A percentile compares a stretch with the other conserved stretches of the same genome.
Conservation (phyloP, 2,888 invertebrate genomes). For the Sympetrum striolatum region DNA sequence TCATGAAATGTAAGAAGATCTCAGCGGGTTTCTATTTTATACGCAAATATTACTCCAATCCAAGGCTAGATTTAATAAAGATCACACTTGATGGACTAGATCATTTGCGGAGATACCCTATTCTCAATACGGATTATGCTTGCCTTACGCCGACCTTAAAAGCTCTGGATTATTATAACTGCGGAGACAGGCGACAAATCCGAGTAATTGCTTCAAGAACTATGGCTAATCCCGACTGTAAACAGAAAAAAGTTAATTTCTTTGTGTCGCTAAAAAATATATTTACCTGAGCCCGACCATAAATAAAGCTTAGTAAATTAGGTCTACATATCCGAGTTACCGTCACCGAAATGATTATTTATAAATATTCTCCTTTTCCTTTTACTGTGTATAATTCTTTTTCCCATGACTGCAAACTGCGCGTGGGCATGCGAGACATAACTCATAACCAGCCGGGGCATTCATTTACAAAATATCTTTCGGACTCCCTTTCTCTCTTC, state of each 20-base stretch:
- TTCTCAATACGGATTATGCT: no score
- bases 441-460: slow-evolving; percentile 21
- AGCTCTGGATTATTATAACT: not conserved
- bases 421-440: slow-evolving; percentile 40
- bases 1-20: no score
- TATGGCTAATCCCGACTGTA: not conserved
- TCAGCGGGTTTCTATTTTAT: no score
- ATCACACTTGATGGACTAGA: no score
- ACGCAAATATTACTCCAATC: no score
- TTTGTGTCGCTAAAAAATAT: slow-evolving; percentile 10
- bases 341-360: slow-evolving; percentile 38
- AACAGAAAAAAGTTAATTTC: not conserved
- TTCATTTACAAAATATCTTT: slow-evolving; percentile 43
- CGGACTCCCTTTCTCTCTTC: slow-evolving; percentile 5
- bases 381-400: slow-evolving; percentile 25
- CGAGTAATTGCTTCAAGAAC: not conserved
- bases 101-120: no score
- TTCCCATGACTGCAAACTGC: slow-evolving; percentile 17
- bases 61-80: no score
- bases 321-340: slow-evolving; percentile 27
- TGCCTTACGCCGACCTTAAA: no score
- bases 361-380: slow-evolving; percentile 32
- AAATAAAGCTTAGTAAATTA: slow-evolving; percentile 38
- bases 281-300: not conserved
- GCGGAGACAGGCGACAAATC: not conserved